Base-by-base conservation (phyloP, 1,140 invertebrate genomes). In the Wasmannia auropunctata region DNA sequence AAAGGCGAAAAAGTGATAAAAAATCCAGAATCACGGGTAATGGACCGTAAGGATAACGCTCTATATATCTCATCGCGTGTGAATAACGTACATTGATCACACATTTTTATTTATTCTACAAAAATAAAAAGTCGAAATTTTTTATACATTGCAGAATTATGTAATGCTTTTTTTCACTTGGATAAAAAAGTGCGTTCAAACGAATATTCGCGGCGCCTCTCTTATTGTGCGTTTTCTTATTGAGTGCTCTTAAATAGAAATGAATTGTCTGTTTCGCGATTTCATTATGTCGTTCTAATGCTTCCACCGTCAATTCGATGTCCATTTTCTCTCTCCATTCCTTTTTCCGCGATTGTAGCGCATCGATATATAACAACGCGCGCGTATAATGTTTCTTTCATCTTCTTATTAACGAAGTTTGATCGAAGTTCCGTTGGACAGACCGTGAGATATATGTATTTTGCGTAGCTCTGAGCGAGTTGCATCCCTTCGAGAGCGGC, bases 251-350 rank as follows among this genome's bases (percentile, higher is more conserved):
- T 63, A 34, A 14, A 60, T 31, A 25, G 6, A 34, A 54, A 37
- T 7, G 56, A 76, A 62, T 40, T 1, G 10, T 46, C 25, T 31
- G 22, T 60, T 60, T 63, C 28, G 6, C 58, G 11, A 76, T 63
- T 77, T 77, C 14, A 77, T 77, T 76, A 62, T 31, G 37, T 43
- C 37, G 37, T 28, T 74, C 56, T 76, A 76, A 76, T 63, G 75
- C 40, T 63, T 63, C 6, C 16, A 25, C 22, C 16, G 14, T 62
- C 19, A 37, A 77, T 77, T 77, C 40, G n/a, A 25, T 19, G 11
- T 63, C 1, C 7, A 77, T 77, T 77, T 31, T 62, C n/a, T 46
- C 28, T 62, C n/a, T 46, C 28, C 19, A 22, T 31, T 40, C 3
- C 28, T 46, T 46, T 60, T 46, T 8, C 10, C 19, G n/a, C 19